Evolutionary conservation across 2,113 vertebrate species (phyloP), one percentile per base, ranked within the genome.

Genomic region (Mormyrus lacerda): DNA sequence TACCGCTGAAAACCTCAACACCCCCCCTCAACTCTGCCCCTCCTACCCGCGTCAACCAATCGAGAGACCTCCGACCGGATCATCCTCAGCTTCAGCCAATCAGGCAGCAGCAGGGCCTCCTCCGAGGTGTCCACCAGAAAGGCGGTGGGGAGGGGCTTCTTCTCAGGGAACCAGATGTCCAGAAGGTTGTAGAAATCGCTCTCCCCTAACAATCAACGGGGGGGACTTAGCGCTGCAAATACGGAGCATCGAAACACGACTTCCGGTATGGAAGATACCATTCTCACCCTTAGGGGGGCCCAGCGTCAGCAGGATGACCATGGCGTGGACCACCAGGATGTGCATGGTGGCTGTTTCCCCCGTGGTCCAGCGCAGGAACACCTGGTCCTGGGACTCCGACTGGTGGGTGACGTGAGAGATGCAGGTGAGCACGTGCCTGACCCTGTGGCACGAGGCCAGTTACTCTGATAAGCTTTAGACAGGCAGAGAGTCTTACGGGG

Each of bases 271-370:
- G 48, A 21, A 85, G 15, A 11, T 31, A 4, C 17, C 85, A 47
- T 47, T 86, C 93, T 91, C 90, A 99, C 98, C 97, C 93, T 96
- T 97, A 53, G 98, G 97, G 0, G 98, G 98, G 4, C 98, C 98
- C 2, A 99, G 92, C 0, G 98, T 99, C 91, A 99, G 96, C 69
- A 99, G 95, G 90, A 99, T 99, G 91, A 99, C 98, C 97, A 99
- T 99, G 86, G 98, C 98, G 0, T 99, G 98, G 58, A 99, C 98
- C 17, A 99, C 98, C 10, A 99, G 96, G 82, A 99, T 99, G 93
- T 99, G 98, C 98, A 99, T 99, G 0, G 98, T 99, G 73, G 98
- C 98, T 0, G 98, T 97, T 92, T 99, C 98, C 83, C 98, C 98
- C 6, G 97, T 97, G 0, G 95, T 97, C 98, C 98, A 99, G 2